Percentiles rank a stretch among this genome's conserved stretches.
Evolutionary conservation across 1,140 invertebrate species (phyloP).

Genomic region (Choristoneura fumiferana): DNA sequence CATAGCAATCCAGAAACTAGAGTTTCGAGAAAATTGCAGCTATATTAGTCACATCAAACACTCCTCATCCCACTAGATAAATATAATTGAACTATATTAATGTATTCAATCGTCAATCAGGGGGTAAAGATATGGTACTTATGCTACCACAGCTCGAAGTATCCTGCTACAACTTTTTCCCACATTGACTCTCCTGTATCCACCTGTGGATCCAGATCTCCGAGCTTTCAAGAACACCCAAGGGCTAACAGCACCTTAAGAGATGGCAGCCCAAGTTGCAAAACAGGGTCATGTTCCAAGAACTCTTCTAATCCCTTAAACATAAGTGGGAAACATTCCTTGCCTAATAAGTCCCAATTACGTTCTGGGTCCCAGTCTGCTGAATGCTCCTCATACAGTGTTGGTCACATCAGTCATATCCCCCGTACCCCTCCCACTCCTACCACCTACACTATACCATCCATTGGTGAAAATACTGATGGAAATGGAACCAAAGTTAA

Average conservation of each 20-base stretch:
- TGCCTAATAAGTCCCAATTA: constrained; percentile 14
- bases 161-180: constrained; percentile 59
- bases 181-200: constrained; percentile 45
- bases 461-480: constrained; percentile 38
- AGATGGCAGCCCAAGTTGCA: constrained; percentile 22
- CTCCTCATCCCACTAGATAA: constrained; percentile 26
- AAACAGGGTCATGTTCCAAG: background rate
- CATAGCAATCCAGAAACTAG: constrained; percentile 52
- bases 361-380: constrained; percentile 23
- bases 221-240: constrained; percentile 38
- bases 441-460: constrained; percentile 54
- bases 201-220: constrained; percentile 25
- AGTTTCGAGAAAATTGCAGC: constrained; percentile 55
- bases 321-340: too few species aligned
- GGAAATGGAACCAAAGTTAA: background rate
- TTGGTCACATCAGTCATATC: constrained; percentile 63
- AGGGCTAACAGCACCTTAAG: constrained; percentile 53
- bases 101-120: constrained; percentile 42
- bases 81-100: constrained; percentile 29
- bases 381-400: constrained; percentile 38
- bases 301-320: background rate
- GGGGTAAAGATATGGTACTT: constrained; percentile 60
- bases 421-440: constrained; percentile 56
- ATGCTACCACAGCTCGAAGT: constrained; percentile 63
- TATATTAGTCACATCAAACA: constrained; percentile 29